Evolutionary conservation across 2,113 vertebrate genomes (phyloP).

Genomic region (Eubucco bourcierii): DNA sequence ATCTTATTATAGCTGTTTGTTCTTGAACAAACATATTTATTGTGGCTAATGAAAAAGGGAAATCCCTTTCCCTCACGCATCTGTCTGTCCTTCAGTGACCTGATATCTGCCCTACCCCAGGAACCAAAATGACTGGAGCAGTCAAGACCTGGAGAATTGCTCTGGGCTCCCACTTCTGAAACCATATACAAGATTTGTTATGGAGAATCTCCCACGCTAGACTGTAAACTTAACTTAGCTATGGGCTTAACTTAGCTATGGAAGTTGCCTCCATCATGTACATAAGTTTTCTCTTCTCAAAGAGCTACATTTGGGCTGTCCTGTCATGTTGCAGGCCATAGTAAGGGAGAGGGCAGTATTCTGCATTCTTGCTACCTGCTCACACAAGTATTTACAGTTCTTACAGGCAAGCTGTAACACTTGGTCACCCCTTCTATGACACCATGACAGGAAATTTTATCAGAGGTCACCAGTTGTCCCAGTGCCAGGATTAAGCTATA

Average conservation of each 20-base stretch:
- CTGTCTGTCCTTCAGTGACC: neutral
- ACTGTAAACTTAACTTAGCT: neutral
- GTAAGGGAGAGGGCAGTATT: neutral
- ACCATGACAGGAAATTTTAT: neutral
- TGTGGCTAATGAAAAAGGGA: constrained; percentile 6
- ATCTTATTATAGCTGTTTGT: neutral
- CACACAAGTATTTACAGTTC: neutral
- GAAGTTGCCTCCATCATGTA: neutral
- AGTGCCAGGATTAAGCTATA: neutral
- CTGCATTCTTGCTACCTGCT: neutral
- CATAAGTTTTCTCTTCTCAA: neutral
- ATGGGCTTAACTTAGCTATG: neutral
- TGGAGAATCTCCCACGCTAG: neutral
- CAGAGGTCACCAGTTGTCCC: neutral
- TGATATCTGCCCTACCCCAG: neutral
- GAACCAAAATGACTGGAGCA: neutral
- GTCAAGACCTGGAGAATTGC: neutral
- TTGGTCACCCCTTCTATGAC: neutral
- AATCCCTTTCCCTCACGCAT: neutral
- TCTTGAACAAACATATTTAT: constrained; percentile 26
- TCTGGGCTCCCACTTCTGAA: neutral
- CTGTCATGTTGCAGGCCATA: neutral
- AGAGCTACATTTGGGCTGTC: neutral
- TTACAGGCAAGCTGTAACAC: neutral
- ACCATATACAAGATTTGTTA: neutral